These are phyloP conservation scores for Pycnonotus jocosus DNA, from an alignment of 2,113 vertebrate genomes.

Conservation along the genomic window DNA sequence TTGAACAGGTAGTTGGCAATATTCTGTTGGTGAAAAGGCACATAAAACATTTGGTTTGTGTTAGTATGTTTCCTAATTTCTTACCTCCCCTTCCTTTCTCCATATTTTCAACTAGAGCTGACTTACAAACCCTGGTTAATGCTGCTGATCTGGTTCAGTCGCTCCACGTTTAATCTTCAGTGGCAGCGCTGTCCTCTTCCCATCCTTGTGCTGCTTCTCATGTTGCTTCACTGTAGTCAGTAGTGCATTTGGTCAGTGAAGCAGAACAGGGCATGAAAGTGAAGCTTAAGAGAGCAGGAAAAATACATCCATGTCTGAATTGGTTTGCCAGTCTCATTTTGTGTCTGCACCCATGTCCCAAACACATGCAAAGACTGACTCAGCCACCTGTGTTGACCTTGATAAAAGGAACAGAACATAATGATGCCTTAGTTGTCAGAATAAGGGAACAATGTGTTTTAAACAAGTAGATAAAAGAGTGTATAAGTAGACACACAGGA, in stretches of 20 bases:
- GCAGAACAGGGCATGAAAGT: neutral
- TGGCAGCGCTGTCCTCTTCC: neutral
- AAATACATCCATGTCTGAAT: neutral
- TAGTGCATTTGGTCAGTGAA: neutral
- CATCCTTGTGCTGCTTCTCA: neutral
- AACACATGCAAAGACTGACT: rapidly evolving
- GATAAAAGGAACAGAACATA: neutral
- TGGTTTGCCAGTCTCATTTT: neutral
- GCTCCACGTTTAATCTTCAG: neutral
- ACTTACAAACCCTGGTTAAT: neutral
- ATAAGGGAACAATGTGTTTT: neutral
- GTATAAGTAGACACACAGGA: neutral
- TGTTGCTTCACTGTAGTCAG: neutral
- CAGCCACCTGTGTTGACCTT: neutral
- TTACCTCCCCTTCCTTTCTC: neutral
- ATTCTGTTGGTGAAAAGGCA: neutral
- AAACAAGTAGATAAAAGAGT: neutral
- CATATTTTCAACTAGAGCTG: neutral
- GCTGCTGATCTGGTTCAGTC: neutral
- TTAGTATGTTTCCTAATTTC: neutral
- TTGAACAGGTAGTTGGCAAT: neutral
- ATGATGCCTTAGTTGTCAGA: neutral
- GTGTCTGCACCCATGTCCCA: rapidly evolving
- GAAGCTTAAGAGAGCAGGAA: neutral
- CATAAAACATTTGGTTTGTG: neutral